Conservation (phyloP, 2,113 vertebrate species). For the Pterophyllum scalare region DNA sequence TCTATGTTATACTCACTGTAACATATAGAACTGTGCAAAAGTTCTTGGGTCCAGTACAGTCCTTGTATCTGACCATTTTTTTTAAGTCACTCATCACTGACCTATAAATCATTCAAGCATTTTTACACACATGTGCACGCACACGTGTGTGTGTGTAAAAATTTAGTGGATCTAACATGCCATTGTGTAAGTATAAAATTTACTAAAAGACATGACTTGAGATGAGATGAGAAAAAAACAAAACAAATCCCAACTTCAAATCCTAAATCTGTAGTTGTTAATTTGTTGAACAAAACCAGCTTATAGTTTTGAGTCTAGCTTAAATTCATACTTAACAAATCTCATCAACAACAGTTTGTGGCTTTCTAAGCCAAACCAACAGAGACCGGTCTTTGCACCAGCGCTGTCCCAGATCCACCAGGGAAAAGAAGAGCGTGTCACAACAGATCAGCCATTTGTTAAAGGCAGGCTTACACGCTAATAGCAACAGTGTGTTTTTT, state of each 20-base stretch:
- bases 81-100: neutral
- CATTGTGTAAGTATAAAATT: neutral
- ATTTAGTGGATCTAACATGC: neutral
- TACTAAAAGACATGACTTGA: neutral
- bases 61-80: neutral
- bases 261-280: neutral
- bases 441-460: slow-evolving; percentile 64
- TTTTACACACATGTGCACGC: no score
- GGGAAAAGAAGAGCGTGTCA: slow-evolving; percentile 55
- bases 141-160: no score
- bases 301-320: slow-evolving; percentile 18
- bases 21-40: neutral
- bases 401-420: slow-evolving; percentile 34
- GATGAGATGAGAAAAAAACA: neutral
- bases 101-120: neutral
- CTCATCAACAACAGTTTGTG: slow-evolving; percentile 21
- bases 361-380: neutral
- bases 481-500: slow-evolving; percentile 61
- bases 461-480: slow-evolving; percentile 53
- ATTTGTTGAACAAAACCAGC: slow-evolving; percentile 21
- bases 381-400: slow-evolving; percentile 18
- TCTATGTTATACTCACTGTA: neutral
- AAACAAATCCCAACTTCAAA: neutral
- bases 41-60: neutral
- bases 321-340: slow-evolving; percentile 30